These are phyloP conservation scores for Chelon auratus DNA, from an alignment of 2,797 vertebrate genomes.

Conservation along the genomic window DNA sequence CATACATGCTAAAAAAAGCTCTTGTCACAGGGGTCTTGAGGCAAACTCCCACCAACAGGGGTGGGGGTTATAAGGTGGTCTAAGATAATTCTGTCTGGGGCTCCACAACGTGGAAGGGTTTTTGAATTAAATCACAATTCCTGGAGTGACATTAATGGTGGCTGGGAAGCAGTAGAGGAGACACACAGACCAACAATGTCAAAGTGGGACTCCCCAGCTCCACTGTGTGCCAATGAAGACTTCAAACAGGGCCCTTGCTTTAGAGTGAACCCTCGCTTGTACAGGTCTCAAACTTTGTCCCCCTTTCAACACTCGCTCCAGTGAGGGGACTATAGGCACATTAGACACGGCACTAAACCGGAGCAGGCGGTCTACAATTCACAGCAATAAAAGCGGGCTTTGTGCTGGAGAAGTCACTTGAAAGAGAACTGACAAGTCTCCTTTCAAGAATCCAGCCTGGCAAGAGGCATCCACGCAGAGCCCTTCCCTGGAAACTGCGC, in stretches of 20 bases:
- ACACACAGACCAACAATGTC: constrained; percentile 61
- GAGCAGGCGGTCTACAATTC: constrained; percentile 85
- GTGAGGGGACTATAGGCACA: constrained; percentile 81
- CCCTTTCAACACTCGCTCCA: constrained; percentile 80
- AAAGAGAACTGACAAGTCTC: constrained; percentile 86
- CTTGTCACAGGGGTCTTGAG: constrained; percentile 10
- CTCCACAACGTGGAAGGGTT: constrained; percentile 35
- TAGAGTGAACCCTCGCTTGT: constrained; percentile 84
- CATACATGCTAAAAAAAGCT: constrained; percentile 22
- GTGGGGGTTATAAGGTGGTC: constrained; percentile 26
- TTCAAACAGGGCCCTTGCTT: constrained; percentile 77
- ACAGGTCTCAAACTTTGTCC: constrained; percentile 88
- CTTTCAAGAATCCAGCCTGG: constrained; percentile 81
- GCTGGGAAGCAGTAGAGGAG: constrained; percentile 56
- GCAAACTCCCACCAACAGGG: constrained; percentile 26
- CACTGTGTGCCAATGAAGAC: constrained; percentile 79
- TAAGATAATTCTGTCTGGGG: constrained; percentile 39
- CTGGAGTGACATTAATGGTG: constrained; percentile 63
- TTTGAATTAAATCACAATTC: constrained; percentile 28
- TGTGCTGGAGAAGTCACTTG: constrained; percentile 87
- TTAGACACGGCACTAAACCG: constrained; percentile 88
- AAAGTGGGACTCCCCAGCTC: constrained; percentile 66
- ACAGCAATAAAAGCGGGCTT: constrained; percentile 84
- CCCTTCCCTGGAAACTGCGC: constrained; percentile 78
- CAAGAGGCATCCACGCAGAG: constrained; percentile 78